Conservation (phyloP, 2,888 invertebrate species). For the Platycnemis pennipes region DNA sequence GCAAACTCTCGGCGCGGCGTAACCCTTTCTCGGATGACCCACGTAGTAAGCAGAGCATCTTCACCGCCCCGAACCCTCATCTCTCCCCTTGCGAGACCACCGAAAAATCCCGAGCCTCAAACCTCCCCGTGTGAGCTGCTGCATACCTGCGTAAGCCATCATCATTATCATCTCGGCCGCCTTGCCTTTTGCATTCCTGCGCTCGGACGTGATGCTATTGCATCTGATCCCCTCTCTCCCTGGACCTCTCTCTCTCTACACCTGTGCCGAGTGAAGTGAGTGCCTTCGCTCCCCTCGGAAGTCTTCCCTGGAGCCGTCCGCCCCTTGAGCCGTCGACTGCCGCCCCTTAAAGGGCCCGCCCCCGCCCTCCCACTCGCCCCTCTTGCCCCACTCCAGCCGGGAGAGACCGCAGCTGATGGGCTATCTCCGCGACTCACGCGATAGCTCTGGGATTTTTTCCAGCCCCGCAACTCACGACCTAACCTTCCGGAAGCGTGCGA, state of each 20-base stretch:
- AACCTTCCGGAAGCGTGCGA: not conserved
- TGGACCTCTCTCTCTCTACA: not conserved
- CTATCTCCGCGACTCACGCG: not conserved
- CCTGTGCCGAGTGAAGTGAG: not conserved
- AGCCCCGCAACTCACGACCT: not conserved
- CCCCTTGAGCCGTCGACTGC: not conserved
- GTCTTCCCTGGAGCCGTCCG: not conserved
- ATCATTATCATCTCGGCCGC: slow-evolving; percentile 31
- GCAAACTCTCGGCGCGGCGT: not conserved
- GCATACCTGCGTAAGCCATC: slow-evolving; percentile 4
- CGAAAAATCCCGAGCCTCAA: not conserved
- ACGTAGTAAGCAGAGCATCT: not conserved
- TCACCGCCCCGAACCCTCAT: not conserved
- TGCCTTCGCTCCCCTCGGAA: not conserved
- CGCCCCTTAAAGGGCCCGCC: no score
- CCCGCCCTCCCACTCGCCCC: not conserved
- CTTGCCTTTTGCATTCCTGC: slow-evolving; percentile 30
- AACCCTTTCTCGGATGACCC: not conserved
- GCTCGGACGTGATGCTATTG: slow-evolving; percentile 11
- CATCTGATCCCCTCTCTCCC: not conserved
- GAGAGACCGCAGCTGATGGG: not conserved
- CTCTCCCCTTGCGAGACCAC: not conserved
- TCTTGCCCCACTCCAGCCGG: not conserved
- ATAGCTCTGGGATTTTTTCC: not conserved
- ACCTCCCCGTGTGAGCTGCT: not conserved